These are phyloP conservation scores for Anneissia japonica DNA, from an alignment of 35 echinoderm and acorn worm genomes.

Conservation along the genomic window DNA sequence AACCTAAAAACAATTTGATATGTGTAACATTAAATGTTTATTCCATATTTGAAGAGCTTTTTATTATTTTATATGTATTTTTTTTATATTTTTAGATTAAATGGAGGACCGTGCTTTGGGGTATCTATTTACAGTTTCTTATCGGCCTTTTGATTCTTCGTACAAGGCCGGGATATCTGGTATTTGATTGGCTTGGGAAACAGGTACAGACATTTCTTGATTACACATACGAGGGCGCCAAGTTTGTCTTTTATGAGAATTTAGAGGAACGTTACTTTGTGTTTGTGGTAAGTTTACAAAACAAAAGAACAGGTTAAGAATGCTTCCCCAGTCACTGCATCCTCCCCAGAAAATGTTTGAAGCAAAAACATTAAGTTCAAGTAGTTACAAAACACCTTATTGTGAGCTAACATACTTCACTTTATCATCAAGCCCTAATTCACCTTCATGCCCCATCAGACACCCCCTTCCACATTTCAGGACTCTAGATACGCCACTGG, in stretches of 20 bases:
- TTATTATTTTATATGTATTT: too few species aligned
- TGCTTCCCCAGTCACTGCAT: not conserved
- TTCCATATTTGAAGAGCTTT: too few species aligned
- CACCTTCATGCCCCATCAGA: not conserved
- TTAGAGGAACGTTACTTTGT: conserved; percentile 56
- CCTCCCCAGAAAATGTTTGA: not conserved
- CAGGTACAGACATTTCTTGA: conserved; percentile 73
- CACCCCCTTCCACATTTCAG: not conserved
- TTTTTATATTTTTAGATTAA: conserved; percentile 51
- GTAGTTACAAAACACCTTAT: not conserved
- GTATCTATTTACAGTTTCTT: conserved; percentile 73
- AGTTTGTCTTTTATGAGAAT: conserved; percentile 84
- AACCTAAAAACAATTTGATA: too few species aligned
- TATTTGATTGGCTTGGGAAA: conserved; percentile 70
- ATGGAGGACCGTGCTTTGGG: conserved; percentile 93
- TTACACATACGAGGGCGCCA: conserved; percentile 69
- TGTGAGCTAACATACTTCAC: not conserved
- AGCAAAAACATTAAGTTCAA: not conserved
- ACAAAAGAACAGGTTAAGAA: not conserved
- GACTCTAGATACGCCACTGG: not conserved
- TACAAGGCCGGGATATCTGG: conserved; percentile 53
- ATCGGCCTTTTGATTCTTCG: conserved; percentile 85
- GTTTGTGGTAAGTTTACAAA: conserved; percentile 51
- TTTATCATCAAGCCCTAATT: not conserved
- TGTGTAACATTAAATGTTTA: too few species aligned